Evolutionary conservation across 2,113 vertebrate species (phyloP), one percentile per base, ranked within the genome.

Genomic region (Clarias macrocephalus): DNA sequence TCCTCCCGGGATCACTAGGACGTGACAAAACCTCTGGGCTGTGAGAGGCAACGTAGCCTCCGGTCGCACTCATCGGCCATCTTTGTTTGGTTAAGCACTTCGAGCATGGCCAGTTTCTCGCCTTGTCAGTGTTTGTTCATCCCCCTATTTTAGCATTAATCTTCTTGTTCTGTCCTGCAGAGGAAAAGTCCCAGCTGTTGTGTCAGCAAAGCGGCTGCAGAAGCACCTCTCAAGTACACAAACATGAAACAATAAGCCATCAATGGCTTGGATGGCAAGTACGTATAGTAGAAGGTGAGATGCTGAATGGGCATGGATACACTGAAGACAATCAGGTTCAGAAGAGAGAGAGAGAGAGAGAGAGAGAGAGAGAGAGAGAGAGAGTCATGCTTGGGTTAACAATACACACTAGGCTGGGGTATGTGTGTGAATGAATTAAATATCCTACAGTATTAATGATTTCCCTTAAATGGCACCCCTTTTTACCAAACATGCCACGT

Each of bases 81-180:
- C 33, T 79, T 42, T 88, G 85, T 91, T 91, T 89, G 87, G 59
- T 89, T 85, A 89, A 87, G 85, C 72, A 62, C 77, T 85, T 48
- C 59, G 87, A 56, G 70, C 82, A 81, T 86, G 88, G 87, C 33
- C 70, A 52, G 48, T 62, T 89, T 76, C 76, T 85, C 85, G 72
- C 87, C 87, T 80, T 70, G 70, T 63, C 77, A 80, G 63, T 88
- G 87, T 91, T 89, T 88, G 87, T 86, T 88, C 88, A 91, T 77
- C 42, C 82, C 84, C 87, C 82, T 87, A 56, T 86, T 90, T 73
- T n/a, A 28, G 80, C 85, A 83, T 85, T 79, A 87, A 86, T 90
- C 85, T 79, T 83, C 54, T 85, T 62, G 72, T 59, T 37, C 83
- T 76, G 80, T 84, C 83, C 56, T 48, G 66, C 30, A 57, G 37